A percentile compares a stretch with the other conserved stretches of the same genome.
These are phyloP conservation scores for Sipha maydis DNA, from an alignment of 2,888 invertebrate genomes.

Conservation along the genomic window DNA sequence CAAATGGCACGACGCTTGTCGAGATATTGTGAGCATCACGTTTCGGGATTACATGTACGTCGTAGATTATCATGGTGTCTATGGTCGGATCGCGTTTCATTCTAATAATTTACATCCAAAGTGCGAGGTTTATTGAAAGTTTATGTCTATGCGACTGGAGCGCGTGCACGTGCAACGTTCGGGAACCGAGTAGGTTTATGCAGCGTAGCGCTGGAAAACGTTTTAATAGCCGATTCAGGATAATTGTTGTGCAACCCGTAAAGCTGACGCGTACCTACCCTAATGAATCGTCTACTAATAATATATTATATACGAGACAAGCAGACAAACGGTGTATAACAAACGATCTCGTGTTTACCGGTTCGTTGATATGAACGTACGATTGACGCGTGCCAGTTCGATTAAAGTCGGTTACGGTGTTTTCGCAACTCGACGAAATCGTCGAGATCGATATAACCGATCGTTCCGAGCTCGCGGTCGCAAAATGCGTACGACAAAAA, in stretches of 20 bases:
- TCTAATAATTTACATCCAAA: constrained; percentile 1
- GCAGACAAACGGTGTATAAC: constrained; percentile 26
- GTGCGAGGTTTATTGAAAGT: constrained; percentile 1
- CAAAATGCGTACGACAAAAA: too few species aligned
- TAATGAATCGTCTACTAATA: constrained; percentile 38
- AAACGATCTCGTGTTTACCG: constrained; percentile 4
- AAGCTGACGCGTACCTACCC: constrained; percentile 32
- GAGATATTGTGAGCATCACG: neutral
- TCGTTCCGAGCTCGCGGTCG: too few species aligned
- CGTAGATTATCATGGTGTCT: neutral
- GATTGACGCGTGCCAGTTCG: neutral
- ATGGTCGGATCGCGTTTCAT: neutral
- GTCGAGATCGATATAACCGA: too few species aligned
- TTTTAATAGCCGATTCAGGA: constrained; percentile 36
- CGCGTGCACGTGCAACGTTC: neutral
- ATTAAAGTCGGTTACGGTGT: neutral
- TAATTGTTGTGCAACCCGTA: constrained; percentile 15
- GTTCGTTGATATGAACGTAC: neutral
- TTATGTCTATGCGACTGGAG: neutral
- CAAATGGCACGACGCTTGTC: neutral
- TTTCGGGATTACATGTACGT: neutral
- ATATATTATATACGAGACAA: constrained; percentile 36
- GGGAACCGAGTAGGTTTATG: neutral
- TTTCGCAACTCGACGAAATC: too few species aligned
- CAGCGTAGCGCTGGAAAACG: constrained; percentile 8